These are phyloP conservation scores for Acholoe squamosa DNA, from an alignment of 2,888 invertebrate genomes.

Conservation along the genomic window DNA sequence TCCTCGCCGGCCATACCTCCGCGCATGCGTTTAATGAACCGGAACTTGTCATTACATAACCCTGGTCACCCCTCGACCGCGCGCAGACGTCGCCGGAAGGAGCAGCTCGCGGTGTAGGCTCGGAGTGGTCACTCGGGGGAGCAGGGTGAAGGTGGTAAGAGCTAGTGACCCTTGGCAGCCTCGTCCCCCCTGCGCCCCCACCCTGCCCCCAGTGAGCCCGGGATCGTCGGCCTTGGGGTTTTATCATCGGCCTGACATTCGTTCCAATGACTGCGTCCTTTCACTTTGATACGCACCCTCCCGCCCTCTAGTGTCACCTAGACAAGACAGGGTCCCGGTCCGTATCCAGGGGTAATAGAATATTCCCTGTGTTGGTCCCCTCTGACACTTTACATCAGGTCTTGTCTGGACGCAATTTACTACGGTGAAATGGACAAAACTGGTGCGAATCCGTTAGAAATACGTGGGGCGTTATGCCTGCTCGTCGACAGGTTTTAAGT, in stretches of 20 bases:
- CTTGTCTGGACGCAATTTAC: slow-evolving; percentile 28
- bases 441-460: background rate
- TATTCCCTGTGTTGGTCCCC: slow-evolving; percentile 49
- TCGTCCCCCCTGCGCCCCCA: background rate
- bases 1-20: slow-evolving; percentile 31
- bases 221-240: background rate
- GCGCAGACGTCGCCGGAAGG: background rate
- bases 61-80: slow-evolving; percentile 13
- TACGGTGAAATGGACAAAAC: background rate
- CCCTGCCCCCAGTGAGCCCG: background rate
- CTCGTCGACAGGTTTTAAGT: too few relatives aligned
- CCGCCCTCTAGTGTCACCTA: slow-evolving; percentile 39
- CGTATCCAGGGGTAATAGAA: slow-evolving; percentile 45
- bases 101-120: background rate
- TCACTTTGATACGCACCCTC: slow-evolving; percentile 57
- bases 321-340: slow-evolving; percentile 34
- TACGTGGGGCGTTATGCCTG: background rate
- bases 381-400: slow-evolving; percentile 40
- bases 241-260: slow-evolving; percentile 45
- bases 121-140: slow-evolving; percentile 14
- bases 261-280: slow-evolving; percentile 61
- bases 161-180: slow-evolving; percentile 54
- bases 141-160: background rate
- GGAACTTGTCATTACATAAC: slow-evolving; percentile 60
- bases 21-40: slow-evolving; percentile 26